Conservation (phyloP, 1,140 invertebrate species). For the Bombus waltoni region DNA sequence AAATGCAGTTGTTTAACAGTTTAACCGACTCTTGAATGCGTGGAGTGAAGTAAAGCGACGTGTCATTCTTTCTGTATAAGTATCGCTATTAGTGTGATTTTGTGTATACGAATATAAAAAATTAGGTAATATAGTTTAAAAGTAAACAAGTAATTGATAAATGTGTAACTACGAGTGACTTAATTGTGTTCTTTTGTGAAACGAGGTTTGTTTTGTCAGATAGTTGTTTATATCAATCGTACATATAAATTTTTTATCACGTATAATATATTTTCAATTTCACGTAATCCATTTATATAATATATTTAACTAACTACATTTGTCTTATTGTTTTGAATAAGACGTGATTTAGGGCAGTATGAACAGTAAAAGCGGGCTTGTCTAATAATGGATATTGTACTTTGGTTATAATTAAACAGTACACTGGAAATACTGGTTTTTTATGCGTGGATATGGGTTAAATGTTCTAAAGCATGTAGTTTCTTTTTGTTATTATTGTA, state of each 20-base stretch:
- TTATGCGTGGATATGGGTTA: background rate
- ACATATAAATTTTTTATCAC: too few relatives aligned
- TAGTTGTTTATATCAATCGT: constrained; percentile 14
- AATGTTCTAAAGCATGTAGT: background rate
- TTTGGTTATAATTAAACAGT: background rate
- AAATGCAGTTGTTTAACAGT: constrained; percentile 13
- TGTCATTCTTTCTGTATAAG: background rate
- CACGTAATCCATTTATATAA: background rate
- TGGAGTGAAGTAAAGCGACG: background rate
- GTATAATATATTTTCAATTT: background rate
- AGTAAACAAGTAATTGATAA: constrained; percentile 18
- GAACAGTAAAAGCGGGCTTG: background rate
- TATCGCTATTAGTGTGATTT: background rate
- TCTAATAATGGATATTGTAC: background rate
- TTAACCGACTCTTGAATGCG: constrained; percentile 13
- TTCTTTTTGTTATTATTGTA: background rate
- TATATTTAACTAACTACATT: too few relatives aligned
- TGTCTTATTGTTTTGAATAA: too few relatives aligned
- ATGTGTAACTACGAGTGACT: constrained; percentile 26
- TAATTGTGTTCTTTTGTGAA: constrained; percentile 35
- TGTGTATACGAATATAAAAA: background rate
- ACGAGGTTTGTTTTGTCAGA: constrained; percentile 53
- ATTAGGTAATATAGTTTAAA: constrained; percentile 47
- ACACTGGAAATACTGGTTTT: background rate
- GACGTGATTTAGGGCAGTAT: background rate